phyloP scores from a whole-genome alignment of 2,797 vertebrate genomes.

The Eidolon dupreanum region DNA sequence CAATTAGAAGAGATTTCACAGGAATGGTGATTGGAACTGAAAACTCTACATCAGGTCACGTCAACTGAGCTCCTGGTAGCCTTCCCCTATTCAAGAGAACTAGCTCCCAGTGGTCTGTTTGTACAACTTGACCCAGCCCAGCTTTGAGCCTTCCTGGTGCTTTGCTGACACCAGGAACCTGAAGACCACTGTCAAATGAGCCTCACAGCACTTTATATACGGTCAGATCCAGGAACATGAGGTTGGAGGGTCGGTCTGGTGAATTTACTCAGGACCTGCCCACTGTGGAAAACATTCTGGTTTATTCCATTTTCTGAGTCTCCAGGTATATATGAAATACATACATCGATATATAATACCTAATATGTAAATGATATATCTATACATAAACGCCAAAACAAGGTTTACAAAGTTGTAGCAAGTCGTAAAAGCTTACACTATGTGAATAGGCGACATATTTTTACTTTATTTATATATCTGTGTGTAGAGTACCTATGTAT shows the following conservation, averaged over 20 bases:
- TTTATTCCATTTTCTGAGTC: background rate
- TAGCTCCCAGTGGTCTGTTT: background rate
- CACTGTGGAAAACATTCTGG: background rate
- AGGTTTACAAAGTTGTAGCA: background rate
- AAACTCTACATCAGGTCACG: conserved; percentile 68
- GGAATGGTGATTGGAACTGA: conserved; percentile 55
- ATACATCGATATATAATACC: background rate
- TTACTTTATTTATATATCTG: background rate
- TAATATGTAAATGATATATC: background rate
- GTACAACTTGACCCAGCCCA: background rate
- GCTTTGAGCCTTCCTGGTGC: background rate
- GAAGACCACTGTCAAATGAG: background rate
- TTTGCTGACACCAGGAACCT: background rate
- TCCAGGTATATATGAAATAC: background rate
- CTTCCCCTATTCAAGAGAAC: background rate
- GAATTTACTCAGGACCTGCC: background rate
- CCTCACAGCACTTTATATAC: background rate
- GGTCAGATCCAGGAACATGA: background rate
- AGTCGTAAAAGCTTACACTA: background rate
- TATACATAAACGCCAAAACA: background rate
- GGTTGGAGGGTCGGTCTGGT: background rate
- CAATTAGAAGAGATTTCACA: conserved; percentile 46
- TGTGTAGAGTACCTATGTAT: background rate
- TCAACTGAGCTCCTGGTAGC: background rate
- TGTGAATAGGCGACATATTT: background rate